These are phyloP conservation scores for Belgica antarctica DNA, from an alignment of 2,888 invertebrate genomes.

Conservation along the genomic window DNA sequence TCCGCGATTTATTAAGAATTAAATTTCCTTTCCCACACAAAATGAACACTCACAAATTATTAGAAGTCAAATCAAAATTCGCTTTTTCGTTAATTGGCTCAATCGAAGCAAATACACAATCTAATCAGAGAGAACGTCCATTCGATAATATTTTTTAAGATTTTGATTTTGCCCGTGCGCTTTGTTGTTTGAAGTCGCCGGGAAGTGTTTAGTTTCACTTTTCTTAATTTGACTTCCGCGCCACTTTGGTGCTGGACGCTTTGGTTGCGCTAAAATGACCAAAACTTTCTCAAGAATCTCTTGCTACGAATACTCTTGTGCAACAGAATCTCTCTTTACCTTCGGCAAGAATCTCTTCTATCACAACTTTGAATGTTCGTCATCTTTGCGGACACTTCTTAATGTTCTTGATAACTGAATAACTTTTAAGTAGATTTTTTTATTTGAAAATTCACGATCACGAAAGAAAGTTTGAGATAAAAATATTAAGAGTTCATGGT, in stretches of 20 bases:
- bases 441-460: background rate
- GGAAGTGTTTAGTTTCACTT: background rate
- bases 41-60: background rate
- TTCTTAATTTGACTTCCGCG: background rate
- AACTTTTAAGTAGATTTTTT: background rate
- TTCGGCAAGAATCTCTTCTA: background rate
- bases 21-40: background rate
- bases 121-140: constrained; percentile 42
- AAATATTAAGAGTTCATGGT: background rate
- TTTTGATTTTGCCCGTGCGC: background rate
- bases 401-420: background rate
- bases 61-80: background rate
- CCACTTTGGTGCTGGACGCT: too few relatives aligned
- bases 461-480: too few relatives aligned
- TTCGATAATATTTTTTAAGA: constrained; percentile 9
- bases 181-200: too few relatives aligned
- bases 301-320: background rate
- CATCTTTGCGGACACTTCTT: background rate
- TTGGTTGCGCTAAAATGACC: background rate
- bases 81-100: constrained; percentile 32
- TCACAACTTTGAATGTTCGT: background rate
- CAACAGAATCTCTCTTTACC: background rate
- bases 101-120: background rate
- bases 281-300: constrained; percentile 28
- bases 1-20: background rate